A percentile compares a stretch with the other conserved stretches of the same genome.
Evolutionary conservation across 2,113 vertebrate genomes (phyloP).

Genomic region (Pituophis catenifer): DNA sequence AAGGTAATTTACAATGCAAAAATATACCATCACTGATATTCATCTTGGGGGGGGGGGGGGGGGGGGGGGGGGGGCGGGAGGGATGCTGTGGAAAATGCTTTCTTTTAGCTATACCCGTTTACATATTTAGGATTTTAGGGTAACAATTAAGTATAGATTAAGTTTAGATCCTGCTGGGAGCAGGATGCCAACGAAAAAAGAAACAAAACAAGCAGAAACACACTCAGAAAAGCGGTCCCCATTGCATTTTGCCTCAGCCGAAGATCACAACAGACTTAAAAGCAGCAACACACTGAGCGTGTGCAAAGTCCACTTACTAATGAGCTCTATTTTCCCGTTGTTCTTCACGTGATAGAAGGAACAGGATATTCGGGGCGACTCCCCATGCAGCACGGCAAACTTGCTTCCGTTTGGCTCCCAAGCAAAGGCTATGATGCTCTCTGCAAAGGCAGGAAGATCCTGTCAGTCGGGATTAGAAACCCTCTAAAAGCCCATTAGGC

Average conservation of each 20-base stretch:
- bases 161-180: background rate
- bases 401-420: constrained; percentile 99
- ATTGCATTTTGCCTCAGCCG: background rate
- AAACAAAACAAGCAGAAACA: background rate
- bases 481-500: too few relatives aligned
- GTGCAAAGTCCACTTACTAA: constrained; percentile 78
- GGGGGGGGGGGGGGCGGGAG: too few relatives aligned
- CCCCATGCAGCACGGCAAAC: constrained; percentile 95
- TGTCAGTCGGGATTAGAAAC: background rate
- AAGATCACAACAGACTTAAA: too few relatives aligned
- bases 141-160: too few relatives aligned
- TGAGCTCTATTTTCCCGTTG: constrained; percentile 96
- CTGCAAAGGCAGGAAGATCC: constrained; percentile 58
- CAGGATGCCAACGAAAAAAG: background rate
- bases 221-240: background rate
- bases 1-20: background rate
- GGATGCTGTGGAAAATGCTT: background rate
- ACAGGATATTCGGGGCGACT: constrained; percentile 87
- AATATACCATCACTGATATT: background rate
- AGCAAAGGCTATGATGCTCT: constrained; percentile 96
- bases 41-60: too few relatives aligned
- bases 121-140: background rate
- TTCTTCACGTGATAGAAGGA: constrained; percentile 98
- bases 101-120: too few relatives aligned
- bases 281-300: background rate